phyloP scores from a whole-genome alignment of 1,140 invertebrate species.

The Pseudomyrmex gracilis region DNA sequence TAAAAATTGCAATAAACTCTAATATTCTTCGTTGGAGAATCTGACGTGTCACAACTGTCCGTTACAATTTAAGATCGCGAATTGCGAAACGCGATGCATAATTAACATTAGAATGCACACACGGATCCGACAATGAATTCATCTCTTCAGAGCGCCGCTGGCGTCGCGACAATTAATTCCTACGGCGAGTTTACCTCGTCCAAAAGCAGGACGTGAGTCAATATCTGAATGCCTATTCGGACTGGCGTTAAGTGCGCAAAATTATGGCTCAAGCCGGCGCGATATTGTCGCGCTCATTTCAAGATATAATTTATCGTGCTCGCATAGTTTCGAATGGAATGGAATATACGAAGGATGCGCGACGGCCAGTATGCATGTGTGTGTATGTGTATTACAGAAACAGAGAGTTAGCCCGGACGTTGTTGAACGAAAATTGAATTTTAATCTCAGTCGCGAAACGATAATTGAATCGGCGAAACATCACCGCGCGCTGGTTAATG shows the following conservation, averaged over 20 bases:
- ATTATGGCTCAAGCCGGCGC: conserved; percentile 34
- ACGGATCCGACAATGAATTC: conserved; percentile 12
- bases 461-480: conserved; percentile 37
- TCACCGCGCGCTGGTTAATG: neutral
- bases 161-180: conserved; percentile 35
- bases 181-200: conserved; percentile 31
- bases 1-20: too few relatives aligned
- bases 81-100: neutral
- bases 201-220: neutral
- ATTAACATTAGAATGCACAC: conserved; percentile 1
- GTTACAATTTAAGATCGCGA: neutral
- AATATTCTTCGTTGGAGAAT: neutral
- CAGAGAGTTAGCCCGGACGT: neutral
- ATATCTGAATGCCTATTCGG: conserved; percentile 9
- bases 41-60: too few relatives aligned
- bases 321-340: conserved; percentile 46
- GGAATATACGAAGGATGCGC: too few relatives aligned
- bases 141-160: neutral
- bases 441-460: conserved; percentile 4
- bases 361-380: neutral
- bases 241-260: conserved; percentile 23
- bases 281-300: conserved; percentile 45
- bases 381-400: conserved; percentile 16
- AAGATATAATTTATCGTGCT: conserved; percentile 44
- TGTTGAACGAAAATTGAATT: conserved; percentile 43